phyloP scores from a whole-genome alignment of 2,888 invertebrate genomes.

The Brachyptera risi region DNA sequence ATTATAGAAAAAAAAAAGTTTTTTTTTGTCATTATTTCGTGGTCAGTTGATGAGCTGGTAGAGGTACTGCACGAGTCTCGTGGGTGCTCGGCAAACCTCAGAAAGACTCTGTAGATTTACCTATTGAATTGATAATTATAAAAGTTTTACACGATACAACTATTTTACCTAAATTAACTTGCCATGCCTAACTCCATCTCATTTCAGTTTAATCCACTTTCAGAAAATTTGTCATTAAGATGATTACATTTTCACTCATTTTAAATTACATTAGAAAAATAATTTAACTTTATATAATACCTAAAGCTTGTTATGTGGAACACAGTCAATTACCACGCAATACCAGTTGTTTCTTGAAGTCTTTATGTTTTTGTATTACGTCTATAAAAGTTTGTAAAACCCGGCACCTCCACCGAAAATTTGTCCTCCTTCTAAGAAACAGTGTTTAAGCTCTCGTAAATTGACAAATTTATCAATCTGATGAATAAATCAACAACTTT shows the following conservation, averaged over 20 bases:
- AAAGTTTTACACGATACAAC: slow-evolving; percentile 19
- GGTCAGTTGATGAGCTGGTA: slow-evolving; percentile 10
- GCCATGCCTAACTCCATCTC: not conserved
- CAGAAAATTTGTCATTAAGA: slow-evolving; percentile 12
- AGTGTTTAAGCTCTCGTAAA: too few relatives aligned
- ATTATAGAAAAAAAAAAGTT: slow-evolving; percentile 7
- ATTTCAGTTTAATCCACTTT: slow-evolving; percentile 17
- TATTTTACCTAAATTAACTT: slow-evolving; percentile 20
- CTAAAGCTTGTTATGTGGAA: not conserved
- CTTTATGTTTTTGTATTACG: too few relatives aligned
- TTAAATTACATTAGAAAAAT: slow-evolving; percentile 13
- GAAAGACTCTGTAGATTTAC: not conserved
- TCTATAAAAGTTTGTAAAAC: too few relatives aligned
- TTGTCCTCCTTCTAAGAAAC: too few relatives aligned
- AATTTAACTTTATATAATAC: slow-evolving; percentile 6
- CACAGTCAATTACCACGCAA: not conserved
- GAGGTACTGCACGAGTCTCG: not conserved
- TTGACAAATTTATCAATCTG: too few relatives aligned
- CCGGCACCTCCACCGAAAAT: too few relatives aligned
- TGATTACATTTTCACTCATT: slow-evolving; percentile 21
- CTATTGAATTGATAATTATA: slow-evolving; percentile 18
- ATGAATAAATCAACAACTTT: too few relatives aligned
- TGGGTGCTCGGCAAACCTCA: not conserved
- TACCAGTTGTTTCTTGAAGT: too few relatives aligned
- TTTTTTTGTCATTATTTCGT: slow-evolving; percentile 10